Base-by-base conservation (phyloP, 2,888 invertebrate species). In the Volucella bombylans region DNA sequence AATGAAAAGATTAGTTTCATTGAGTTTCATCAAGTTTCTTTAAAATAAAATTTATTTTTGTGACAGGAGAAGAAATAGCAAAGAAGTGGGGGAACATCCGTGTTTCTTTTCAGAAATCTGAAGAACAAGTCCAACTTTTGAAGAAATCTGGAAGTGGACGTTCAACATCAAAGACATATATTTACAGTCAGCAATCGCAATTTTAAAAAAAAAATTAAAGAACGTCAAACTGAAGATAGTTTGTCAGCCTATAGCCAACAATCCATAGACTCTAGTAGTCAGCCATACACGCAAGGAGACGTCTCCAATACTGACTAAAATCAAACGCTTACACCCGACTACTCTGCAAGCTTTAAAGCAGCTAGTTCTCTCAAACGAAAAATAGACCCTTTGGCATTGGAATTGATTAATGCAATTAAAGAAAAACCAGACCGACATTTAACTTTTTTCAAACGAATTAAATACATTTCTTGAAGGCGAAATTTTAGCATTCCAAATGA, bases 111-210 rank as follows among this genome's bases (percentile, higher is more conserved):
- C 31, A 54, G 54, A 54, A 54, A 54, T 54, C 54, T 50, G 49
- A 50, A 50, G 8, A 50, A 11, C 23, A 18, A 18, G 18, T 18
- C 18, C 18, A 18, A 18, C 18, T 18, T 18, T 18, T 18, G 18
- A 18, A 18, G 10, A 54, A 54, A 23, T 54, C 54, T 23, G 54
- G 54, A 54, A 54, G 54, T 54, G 54, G 31, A 54, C 54, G 38
- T 54, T 54, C 54, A 54, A 54, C 38, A 38, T n/a, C 54, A 54
- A 54, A 54, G 38, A 54, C 38, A 54, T 54, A 54, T 54, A 54
- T 54, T 12, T 54, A 54, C n/a, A 54, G 54, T 38, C 54, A 11
- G 54, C 54, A 54, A 54, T 54, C 8, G n/a, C 54, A 54, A 31
- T 54, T 54, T 23, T n/a, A n/a, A 54, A 54, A 54, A 54, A 54